Evolutionary conservation across 2,113 vertebrate species (phyloP), one percentile per base, ranked within the genome.

Genomic region (Heterochromis multidens): DNA sequence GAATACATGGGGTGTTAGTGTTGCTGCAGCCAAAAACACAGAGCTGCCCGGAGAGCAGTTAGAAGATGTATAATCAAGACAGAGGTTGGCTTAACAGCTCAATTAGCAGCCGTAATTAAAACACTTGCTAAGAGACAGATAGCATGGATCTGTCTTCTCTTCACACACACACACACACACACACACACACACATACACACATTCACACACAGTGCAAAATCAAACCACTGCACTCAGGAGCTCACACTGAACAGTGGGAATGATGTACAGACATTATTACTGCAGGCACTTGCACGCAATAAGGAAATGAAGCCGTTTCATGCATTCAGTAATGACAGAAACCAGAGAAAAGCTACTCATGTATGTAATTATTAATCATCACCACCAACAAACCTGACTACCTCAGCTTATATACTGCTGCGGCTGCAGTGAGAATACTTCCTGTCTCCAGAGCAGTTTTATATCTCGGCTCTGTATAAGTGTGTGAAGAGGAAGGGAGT

Each of bases 91-190:
- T 88, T 91, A 89, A 94, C 89, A 79, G 88, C 91, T 91, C 86
- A 90, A 93, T 93, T 93, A 92, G 87, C 87, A 80, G 56, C 62
- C 13, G 25, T 91, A 91, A 94, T 94, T 93, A 91, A 93, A 91
- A 87, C 76, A 82, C 76, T 87, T 37, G 23, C 60, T 76, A 81
- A 80, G 72, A 86, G 84, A 91, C 80, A 46, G 86, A 89, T 85
- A 84, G 74, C 82, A 16, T 67, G 86, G 74, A 81, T 83, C 79
- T 52, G 21, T 56, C 5, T 76, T 19, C 59, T 37, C 12, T 29
- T 37, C 54, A 27, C 43, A 11, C 56, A 4, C 27, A 17, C 35
- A n/a, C 61, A 43, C 57, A 43, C 40, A 13, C 43, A 49, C 46
- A 49, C 46, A 49, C 17, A 19, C 16, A 72, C 31, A 31, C 31